Evolutionary conservation across 2,113 vertebrate genomes (phyloP), one percentile per base, ranked within the genome.

Genomic region (Prunella himalayana): DNA sequence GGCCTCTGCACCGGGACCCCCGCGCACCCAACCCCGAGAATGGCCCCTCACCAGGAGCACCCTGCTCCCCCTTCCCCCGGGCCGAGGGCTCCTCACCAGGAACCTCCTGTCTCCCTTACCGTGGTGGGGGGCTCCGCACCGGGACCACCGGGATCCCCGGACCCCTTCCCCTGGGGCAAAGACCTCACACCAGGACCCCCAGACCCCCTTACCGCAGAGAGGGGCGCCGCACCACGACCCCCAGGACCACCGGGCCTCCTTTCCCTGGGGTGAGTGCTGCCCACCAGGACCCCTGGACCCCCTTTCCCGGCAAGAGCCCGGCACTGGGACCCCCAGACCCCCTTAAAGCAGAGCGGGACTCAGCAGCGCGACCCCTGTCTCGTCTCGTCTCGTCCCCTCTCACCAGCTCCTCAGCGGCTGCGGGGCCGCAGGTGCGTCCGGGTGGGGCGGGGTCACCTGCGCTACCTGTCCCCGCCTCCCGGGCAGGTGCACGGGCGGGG

Each of bases 401-500:
- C 27, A 56, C 50, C 86, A 59, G 68, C 51, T 73, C 60, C 45
- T 4, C 10, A 22, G 68, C 50, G 45, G 63, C 39, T 44, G 60
- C 60, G 69, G 45, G 45, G 53, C 53, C 60, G 60, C 77, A 60
- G 86, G 69, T 88, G 86, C 45, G 86, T 66, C 86, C 86, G 60
- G 69, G 13, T 18, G 53, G 82, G 79, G 92, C 44, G 87, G 49
- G 24, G 75, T 45, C 65, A 4, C 73, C n/a, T 13, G 73, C 23
- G 47, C 39, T n/a, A 28, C 73, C 63, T 39, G 73, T 10, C 16
- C 3, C 75, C 59, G 44, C 83, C 87, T 60, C 71, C 70, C 41
- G 75, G 68, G 75, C 91, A 93, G 92, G 93, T 82, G 86, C 68
- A 70, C 13, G 69, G 53, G 69, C 54, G 88, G 78, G 4, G 66